Base-by-base conservation (phyloP, 2,888 invertebrate species). In the Volucella inanis region DNA sequence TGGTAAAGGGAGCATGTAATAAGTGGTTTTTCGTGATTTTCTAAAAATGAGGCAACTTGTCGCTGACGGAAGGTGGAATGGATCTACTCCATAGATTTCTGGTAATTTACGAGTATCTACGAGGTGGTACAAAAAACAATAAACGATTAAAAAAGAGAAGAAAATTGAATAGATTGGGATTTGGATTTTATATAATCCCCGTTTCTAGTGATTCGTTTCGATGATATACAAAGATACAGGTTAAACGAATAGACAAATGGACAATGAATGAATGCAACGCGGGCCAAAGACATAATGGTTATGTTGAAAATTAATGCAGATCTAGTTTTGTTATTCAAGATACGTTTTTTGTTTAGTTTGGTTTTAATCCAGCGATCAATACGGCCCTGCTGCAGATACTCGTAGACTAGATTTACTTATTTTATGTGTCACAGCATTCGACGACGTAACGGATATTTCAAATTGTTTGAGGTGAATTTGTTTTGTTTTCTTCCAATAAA, bases 1-100 rank as follows among this genome's bases (percentile, higher is more conserved):
- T 59, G 59, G 39, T 61, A 67, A 50, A 14, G 74, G 43, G 68
- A 65, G 6, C 65, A 62, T 52, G 59, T 31, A 76, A 68, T 38
- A 52, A 71, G 71, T 59, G 45, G 71, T 65, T 71, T 77, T 77
- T 67, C 64, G 52, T 65, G 64, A 59, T 49, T 70, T 62, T 64
- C 22, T 71, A 8, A 8, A 18, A 55, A 55, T 8, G 14, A 50
- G 38, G 45, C 14, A 52, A 12, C 11, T 64, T 68, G 11, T 31
- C 47, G 10, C 45, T 43, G 67, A 61, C 41, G 14, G 12, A 77
- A 81, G 71, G 76, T 59, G 15, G 68, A 68, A 50, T 68, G 15
- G 8, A 52, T 61, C 12, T 11, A 49, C 54, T 61, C 45, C 50
- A 54, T 61, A 67, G 31, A 61, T 74, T 54, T 47, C 47, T 50